A percentile compares a stretch with the other conserved stretches of the same genome.
phyloP scores from a whole-genome alignment of 1,140 invertebrate species.

The Metaphire vulgaris region DNA sequence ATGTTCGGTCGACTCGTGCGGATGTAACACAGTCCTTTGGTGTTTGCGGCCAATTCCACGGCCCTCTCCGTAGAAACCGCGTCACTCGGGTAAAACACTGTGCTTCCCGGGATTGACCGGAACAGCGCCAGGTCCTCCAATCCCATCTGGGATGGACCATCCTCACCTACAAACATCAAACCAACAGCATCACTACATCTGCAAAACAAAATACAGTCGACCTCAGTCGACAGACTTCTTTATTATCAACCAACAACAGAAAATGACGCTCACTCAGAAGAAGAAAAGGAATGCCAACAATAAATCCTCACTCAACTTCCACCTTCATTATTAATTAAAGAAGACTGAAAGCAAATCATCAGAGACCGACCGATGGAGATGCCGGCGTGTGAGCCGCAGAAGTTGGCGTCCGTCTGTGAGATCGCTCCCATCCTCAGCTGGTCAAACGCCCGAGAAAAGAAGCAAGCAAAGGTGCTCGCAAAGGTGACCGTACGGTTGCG shows the following conservation, averaged over 20 bases:
- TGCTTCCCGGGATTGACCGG: slow-evolving; percentile 79
- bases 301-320: too few species aligned
- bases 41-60: slow-evolving; percentile 91
- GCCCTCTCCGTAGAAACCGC: slow-evolving; percentile 89
- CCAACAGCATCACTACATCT: too few species aligned
- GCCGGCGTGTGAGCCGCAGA: slow-evolving; percentile 88
- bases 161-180: slow-evolving; percentile 63
- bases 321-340: too few species aligned
- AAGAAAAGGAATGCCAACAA: too few species aligned
- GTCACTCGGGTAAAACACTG: slow-evolving; percentile 94
- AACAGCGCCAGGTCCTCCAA: slow-evolving; percentile 96
- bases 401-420: slow-evolving; percentile 95
- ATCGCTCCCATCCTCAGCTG: slow-evolving; percentile 98
- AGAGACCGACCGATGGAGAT: slow-evolving; percentile 67
- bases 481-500: slow-evolving; percentile 82
- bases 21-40: slow-evolving; percentile 85
- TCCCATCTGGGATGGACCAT: slow-evolving; percentile 99
- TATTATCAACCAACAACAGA: too few species aligned
- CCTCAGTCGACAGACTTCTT: too few species aligned
- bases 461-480: slow-evolving; percentile 93
- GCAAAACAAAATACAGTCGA: too few species aligned
- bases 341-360: too few species aligned
- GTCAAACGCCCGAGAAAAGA: slow-evolving; percentile 92
- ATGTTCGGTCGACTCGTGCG: slow-evolving; percentile 88
- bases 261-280: too few species aligned